Evolutionary conservation across 2,797 vertebrate genomes (phyloP), one percentile per base, ranked within the genome.

Genomic region (Tinamus major): DNA sequence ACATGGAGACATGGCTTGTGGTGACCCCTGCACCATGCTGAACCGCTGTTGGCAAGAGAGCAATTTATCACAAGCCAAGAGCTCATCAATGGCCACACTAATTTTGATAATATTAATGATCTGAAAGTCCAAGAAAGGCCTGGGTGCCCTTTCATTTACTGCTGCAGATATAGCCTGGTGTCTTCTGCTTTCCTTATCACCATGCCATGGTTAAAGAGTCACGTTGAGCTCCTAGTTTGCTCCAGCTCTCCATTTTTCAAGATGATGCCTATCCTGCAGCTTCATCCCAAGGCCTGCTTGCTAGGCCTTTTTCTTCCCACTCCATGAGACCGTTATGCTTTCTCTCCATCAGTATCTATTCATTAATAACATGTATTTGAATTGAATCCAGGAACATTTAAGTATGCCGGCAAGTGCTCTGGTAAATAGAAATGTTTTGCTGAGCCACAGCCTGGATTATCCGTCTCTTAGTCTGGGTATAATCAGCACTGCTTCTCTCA

Each of bases 401-500:
- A 82, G 56, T 88, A 88, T 80, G 82, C 81, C 88, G 82, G 72
- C 82, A 91, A 81, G 53, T 75, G 87, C 68, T 93, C 94, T 94
- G 92, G 89, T 92, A 80, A 92, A 75, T 27, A 92, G 83, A 93
- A 91, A 23, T 85, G 68, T 88, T 95, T 94, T 82, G 64, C 80
- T 82, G 89, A 95, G 62, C 78, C 46, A 46, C 78, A 42, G 79
- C n/a, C 33, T 93, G 67, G 91, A 79, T 93, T 92, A 88, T 90
- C 61, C 89, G 53, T 95, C 71, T 86, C 62, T 90, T 77, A 85
- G 41, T 88, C 81, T 82, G n/a, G 70, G 61, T 95, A 75, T 82
- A 95, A 92, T 90, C 89, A 88, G 88, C 93, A 94, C 77, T 77
- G 77, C 26, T 70, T 84, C 85, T 96, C 80, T 93, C 79, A 91